phyloP scores from a whole-genome alignment of 2,113 vertebrate genomes.

The Lanius ludovicianus region DNA sequence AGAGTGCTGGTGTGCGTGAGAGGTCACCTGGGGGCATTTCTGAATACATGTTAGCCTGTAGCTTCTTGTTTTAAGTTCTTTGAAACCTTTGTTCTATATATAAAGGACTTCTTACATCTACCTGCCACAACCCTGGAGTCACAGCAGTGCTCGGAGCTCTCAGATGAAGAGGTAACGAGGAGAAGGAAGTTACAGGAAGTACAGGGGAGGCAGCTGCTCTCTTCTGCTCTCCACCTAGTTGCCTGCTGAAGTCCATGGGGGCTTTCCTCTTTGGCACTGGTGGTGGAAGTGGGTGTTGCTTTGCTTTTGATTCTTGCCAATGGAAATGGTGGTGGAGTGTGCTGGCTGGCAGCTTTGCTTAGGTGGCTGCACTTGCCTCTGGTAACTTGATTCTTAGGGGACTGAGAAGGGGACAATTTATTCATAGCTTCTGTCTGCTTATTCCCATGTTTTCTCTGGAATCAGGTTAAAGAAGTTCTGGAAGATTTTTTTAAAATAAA shows the following conservation, averaged over 20 bases:
- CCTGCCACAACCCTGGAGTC: constrained; percentile 80
- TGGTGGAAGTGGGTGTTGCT: not conserved
- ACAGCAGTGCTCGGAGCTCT: constrained; percentile 55
- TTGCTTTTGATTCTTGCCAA: constrained; percentile 11
- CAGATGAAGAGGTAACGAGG: constrained; percentile 82
- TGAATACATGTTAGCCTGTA: not conserved
- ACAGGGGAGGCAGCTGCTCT: not conserved
- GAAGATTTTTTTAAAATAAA: not conserved
- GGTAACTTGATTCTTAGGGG: not conserved
- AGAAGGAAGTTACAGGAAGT: not conserved
- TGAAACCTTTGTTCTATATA: constrained; percentile 76
- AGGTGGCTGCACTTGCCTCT: not conserved
- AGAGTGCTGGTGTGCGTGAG: not conserved
- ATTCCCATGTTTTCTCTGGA: not conserved
- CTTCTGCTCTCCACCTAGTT: not conserved
- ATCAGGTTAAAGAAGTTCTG: not conserved
- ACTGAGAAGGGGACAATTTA: not conserved
- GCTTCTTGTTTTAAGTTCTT: constrained; percentile 19
- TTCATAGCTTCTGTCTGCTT: not conserved
- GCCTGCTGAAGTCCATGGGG: not conserved
- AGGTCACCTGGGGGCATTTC: not conserved
- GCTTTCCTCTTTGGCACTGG: not conserved
- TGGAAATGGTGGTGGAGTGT: constrained; percentile 22
- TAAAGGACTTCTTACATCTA: constrained; percentile 88
- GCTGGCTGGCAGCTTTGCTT: constrained; percentile 9